Percentiles rank a stretch among this genome's conserved stretches.
Evolutionary conservation across 2,113 vertebrate species (phyloP).

Genomic region (Sander vitreus): DNA sequence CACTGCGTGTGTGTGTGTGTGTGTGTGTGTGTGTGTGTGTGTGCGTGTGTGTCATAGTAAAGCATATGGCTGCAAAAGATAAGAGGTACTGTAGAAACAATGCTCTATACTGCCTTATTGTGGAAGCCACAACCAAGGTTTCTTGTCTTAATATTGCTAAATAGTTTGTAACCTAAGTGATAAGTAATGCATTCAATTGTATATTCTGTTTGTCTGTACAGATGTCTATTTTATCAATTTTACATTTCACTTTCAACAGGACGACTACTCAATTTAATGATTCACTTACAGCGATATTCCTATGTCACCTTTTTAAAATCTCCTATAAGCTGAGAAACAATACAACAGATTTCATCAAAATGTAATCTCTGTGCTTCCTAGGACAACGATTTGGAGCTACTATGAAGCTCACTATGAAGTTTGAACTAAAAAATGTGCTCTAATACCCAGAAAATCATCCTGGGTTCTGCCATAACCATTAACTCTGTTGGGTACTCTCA

Average conservation of each 20-base stretch:
- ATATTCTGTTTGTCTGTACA: neutral
- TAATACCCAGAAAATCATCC: slow-evolving; percentile 30
- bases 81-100: neutral
- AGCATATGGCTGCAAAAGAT: neutral
- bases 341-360: slow-evolving; percentile 40
- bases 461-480: neutral
- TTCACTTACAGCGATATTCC: slow-evolving; percentile 2
- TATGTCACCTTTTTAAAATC: neutral
- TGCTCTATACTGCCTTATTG: neutral
- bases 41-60: neutral
- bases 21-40: neutral
- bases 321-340: neutral
- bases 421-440: slow-evolving; percentile 33
- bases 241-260: neutral
- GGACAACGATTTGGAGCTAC: slow-evolving; percentile 27
- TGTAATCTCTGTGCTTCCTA: slow-evolving; percentile 27
- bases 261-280: slow-evolving; percentile 14
- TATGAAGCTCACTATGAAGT: neutral
- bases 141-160: neutral
- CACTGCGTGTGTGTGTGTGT: neutral
- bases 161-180: neutral
- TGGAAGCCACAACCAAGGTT: neutral
- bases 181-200: slow-evolving; percentile 1
- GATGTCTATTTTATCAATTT: slow-evolving; percentile 23
- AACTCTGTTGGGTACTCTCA: neutral